phyloP scores from a whole-genome alignment of 2,797 vertebrate genomes.

The Mus minutoides region DNA sequence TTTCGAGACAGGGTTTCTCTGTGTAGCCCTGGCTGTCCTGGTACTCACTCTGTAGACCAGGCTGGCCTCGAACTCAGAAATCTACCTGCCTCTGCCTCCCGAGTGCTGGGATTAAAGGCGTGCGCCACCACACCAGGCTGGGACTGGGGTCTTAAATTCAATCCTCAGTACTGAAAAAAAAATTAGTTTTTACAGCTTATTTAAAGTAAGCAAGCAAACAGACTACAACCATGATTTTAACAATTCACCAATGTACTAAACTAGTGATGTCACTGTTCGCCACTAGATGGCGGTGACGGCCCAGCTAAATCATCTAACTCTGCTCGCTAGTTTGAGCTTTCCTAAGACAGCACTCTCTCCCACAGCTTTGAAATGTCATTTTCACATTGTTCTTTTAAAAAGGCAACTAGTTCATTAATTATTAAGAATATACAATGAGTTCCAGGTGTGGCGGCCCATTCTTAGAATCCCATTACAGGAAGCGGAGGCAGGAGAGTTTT shows the following conservation, averaged over 20 bases:
- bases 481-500: background rate
- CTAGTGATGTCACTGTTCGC: conserved; percentile 4
- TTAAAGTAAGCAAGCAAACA: background rate
- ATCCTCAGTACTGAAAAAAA: background rate
- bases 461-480: background rate
- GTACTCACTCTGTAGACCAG: no score
- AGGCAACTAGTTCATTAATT: background rate
- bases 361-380: background rate
- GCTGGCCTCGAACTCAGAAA: no score
- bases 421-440: background rate
- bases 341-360: background rate
- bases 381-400: background rate
- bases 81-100: no score
- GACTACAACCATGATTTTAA: background rate
- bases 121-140: no score
- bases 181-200: background rate
- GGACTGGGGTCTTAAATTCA: background rate
- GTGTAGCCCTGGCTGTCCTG: no score
- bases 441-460: background rate
- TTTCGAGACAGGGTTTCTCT: no score
- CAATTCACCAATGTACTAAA: background rate
- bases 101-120: no score
- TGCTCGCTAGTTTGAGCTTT: rapidly evolving
- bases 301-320: background rate
- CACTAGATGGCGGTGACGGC: conserved; percentile 70